A percentile compares a stretch with the other conserved stretches of the same genome.
Conservation (phyloP, 37 sponge, comb jelly and placozoan species). For the Aphrocallistes beatrix region DNA sequence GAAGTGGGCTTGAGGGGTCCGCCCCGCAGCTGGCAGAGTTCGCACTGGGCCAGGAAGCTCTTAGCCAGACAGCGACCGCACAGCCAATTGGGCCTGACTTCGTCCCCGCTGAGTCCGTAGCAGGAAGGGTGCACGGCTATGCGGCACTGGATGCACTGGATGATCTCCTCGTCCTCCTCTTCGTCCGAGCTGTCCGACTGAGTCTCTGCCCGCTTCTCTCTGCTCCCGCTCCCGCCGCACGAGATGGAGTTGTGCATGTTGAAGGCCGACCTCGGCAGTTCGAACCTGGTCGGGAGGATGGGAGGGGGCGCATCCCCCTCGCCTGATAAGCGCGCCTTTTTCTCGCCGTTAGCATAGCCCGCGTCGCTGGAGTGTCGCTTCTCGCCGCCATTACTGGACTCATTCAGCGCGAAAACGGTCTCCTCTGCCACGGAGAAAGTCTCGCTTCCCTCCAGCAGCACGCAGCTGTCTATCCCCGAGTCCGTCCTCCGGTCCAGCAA, state of each 20-base stretch:
- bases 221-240: too few relatives aligned
- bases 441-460: not conserved
- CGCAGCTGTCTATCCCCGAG: not conserved
- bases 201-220: not conserved
- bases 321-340: not conserved
- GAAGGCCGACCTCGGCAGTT: not conserved
- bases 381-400: not conserved
- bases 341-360: not conserved
- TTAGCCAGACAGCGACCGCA: conserved; percentile 48
- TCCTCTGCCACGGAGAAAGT: not conserved
- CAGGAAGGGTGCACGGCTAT: conserved; percentile 30
- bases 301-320: not conserved
- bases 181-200: not conserved
- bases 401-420: not conserved
- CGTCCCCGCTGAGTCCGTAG: conserved; percentile 39
- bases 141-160: not conserved
- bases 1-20: conserved; percentile 74
- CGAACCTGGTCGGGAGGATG: not conserved
- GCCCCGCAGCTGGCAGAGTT: conserved; percentile 68
- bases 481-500: not conserved
- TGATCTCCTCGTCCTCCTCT: conserved; percentile 3
- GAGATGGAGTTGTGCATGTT: not conserved
- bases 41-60: conserved; percentile 42
- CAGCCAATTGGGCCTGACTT: conserved; percentile 29
- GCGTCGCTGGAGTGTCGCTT: not conserved